These are phyloP conservation scores for Cataglyphis albicans DNA, from an alignment of 2,888 invertebrate species.

Conservation along the genomic window DNA sequence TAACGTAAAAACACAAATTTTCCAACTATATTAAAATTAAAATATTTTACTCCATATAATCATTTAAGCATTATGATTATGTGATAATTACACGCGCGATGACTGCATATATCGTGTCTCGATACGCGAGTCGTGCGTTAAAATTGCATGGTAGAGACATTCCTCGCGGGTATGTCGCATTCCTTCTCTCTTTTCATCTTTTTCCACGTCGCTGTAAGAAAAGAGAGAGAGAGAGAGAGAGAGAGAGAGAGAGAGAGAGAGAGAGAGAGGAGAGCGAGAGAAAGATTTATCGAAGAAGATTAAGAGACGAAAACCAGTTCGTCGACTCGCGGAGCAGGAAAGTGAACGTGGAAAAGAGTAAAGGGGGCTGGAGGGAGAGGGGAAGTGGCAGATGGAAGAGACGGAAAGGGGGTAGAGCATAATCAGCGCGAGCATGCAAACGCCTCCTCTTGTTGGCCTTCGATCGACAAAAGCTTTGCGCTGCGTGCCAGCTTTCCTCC, in stretches of 20 bases:
- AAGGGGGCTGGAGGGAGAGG: not conserved
- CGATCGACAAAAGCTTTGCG: constrained; percentile 26
- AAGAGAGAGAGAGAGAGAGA: constrained; percentile 7
- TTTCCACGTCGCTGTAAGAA: constrained; percentile 31
- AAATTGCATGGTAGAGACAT: constrained; percentile 45
- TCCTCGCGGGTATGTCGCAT: constrained; percentile 51
- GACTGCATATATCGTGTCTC: constrained; percentile 1
- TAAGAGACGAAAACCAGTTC: constrained; percentile 77
- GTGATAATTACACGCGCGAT: not conserved
- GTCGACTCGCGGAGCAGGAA: constrained; percentile 58
- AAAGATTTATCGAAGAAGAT: constrained; percentile 75
- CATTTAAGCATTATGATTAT: not conserved
- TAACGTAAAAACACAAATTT: too few species aligned
- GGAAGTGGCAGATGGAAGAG: not conserved
- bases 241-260: constrained; percentile 48
- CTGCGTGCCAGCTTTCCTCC: constrained; percentile 25
- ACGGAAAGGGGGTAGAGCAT: constrained; percentile 5
- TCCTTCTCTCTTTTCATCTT: constrained; percentile 55
- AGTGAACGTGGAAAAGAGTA: constrained; percentile 58
- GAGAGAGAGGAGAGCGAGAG: constrained; percentile 37
- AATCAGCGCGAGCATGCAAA: constrained; percentile 63
- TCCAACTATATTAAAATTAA: not conserved
- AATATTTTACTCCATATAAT: not conserved
- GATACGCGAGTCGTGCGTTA: constrained; percentile 49
- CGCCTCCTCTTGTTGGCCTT: constrained; percentile 26